phyloP scores from a whole-genome alignment of 1,140 invertebrate species.

The Temnothorax nylanderi region DNA sequence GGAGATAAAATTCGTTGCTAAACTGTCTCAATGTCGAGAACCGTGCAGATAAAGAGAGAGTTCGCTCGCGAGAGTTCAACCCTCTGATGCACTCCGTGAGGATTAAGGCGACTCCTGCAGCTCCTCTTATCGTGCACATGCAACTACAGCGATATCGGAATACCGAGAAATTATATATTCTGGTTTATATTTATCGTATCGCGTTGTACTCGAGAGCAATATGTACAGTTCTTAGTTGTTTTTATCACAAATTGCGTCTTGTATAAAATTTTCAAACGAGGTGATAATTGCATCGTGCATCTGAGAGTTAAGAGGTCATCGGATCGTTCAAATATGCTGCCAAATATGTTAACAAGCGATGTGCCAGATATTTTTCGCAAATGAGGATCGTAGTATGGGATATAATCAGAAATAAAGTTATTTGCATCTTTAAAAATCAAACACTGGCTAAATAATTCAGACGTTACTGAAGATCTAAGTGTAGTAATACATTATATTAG shows the following conservation, averaged over 20 bases:
- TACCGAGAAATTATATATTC: conserved; percentile 29
- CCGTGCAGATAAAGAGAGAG: conserved; percentile 22
- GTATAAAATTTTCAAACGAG: not conserved
- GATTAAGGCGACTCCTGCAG: conserved; percentile 11
- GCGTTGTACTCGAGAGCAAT: not conserved
- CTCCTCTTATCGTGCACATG: conserved; percentile 24
- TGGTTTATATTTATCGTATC: conserved; percentile 1
- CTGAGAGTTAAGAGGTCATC: conserved; percentile 2
- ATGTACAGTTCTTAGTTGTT: not conserved
- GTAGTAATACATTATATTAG: not conserved
- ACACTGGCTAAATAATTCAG: not conserved
- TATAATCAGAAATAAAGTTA: not conserved
- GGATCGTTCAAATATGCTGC: not conserved
- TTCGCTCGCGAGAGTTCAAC: conserved; percentile 5
- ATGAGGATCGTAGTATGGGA: not conserved
- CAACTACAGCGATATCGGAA: not conserved
- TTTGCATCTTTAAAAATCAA: not conserved
- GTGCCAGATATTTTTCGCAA: not conserved
- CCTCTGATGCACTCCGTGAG: conserved; percentile 21
- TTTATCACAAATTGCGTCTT: not conserved
- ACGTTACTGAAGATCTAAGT: not conserved
- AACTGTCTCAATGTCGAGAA: conserved; percentile 29
- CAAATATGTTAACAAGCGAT: not conserved
- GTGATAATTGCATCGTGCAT: conserved; percentile 23
- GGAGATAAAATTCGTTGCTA: not conserved